Evolutionary conservation across 2,113 vertebrate genomes (phyloP).

Genomic region (Galeopterus variegatus): DNA sequence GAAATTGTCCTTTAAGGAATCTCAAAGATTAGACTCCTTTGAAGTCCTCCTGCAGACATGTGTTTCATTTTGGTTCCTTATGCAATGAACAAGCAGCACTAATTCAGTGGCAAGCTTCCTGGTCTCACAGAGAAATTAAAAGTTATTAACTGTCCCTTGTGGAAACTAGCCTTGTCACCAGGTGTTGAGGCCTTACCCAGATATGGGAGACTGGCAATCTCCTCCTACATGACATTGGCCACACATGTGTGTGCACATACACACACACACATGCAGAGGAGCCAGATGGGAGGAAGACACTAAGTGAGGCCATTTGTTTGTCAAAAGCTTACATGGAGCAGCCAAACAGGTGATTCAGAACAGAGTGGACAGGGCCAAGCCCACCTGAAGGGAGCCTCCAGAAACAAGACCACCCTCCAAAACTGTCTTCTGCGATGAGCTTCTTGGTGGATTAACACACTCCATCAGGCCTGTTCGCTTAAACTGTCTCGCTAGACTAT

Average conservation of each 20-base stretch:
- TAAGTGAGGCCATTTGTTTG: not conserved
- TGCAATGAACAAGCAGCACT: not conserved
- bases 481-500: not conserved
- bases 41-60: conserved; percentile 37
- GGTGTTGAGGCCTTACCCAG: conserved; percentile 28
- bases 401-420: not conserved
- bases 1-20: conserved; percentile 10
- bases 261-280: not conserved
- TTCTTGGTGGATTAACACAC: not conserved
- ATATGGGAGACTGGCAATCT: conserved; percentile 41
- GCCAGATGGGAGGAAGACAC: not conserved
- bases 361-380: not conserved
- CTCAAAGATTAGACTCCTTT: conserved; percentile 27
- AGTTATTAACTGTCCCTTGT: conserved; percentile 54
- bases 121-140: conserved; percentile 25
- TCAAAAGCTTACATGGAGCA: not conserved
- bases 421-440: not conserved
- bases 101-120: not conserved
- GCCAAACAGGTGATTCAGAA: not conserved
- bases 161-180: not conserved
- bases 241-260: not conserved
- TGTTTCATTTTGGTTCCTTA: not conserved
- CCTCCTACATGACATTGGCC: not conserved
- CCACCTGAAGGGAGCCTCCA: not conserved
- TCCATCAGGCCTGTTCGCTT: not conserved